Evolutionary conservation across 2,797 vertebrate genomes (phyloP).

Genomic region (Sandelia bainsii): DNA sequence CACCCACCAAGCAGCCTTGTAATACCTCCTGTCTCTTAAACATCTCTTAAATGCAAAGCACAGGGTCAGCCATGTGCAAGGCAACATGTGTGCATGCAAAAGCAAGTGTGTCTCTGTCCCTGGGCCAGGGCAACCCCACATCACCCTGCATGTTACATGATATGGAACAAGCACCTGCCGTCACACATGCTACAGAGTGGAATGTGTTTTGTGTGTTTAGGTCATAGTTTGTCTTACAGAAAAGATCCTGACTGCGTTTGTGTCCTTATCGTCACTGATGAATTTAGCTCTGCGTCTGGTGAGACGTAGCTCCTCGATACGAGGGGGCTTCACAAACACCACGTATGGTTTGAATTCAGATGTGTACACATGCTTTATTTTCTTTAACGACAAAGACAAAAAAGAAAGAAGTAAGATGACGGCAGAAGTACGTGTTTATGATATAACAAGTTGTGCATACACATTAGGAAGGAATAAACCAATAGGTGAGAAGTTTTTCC

Average conservation of each 20-base stretch:
- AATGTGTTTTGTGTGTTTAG: neutral
- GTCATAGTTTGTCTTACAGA: conserved; percentile 86
- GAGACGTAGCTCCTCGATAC: conserved; percentile 89
- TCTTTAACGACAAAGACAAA: conserved; percentile 77
- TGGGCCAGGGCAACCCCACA: conserved; percentile 32
- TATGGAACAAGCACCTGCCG: conserved; percentile 48
- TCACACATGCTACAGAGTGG: conserved; percentile 13
- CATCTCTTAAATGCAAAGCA: conserved; percentile 53
- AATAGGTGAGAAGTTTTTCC: neutral
- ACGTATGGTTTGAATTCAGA: conserved; percentile 94
- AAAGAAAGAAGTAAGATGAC: conserved; percentile 18
- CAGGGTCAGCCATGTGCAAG: conserved; percentile 34
- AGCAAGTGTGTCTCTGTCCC: conserved; percentile 20
- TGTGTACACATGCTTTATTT: conserved; percentile 90
- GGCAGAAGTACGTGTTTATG: neutral
- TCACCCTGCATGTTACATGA: conserved; percentile 48
- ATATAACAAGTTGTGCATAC: neutral
- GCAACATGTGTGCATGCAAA: conserved; percentile 28
- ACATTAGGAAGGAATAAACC: neutral
- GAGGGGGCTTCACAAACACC: conserved; percentile 95
- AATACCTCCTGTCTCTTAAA: conserved; percentile 56
- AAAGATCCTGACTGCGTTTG: conserved; percentile 85
- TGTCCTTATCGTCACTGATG: conserved; percentile 87
- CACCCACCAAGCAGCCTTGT: conserved; percentile 56
- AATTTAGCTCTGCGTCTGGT: conserved; percentile 92